phyloP scores from a whole-genome alignment of 2,113 vertebrate genomes.

The Peromyscus californicus region DNA sequence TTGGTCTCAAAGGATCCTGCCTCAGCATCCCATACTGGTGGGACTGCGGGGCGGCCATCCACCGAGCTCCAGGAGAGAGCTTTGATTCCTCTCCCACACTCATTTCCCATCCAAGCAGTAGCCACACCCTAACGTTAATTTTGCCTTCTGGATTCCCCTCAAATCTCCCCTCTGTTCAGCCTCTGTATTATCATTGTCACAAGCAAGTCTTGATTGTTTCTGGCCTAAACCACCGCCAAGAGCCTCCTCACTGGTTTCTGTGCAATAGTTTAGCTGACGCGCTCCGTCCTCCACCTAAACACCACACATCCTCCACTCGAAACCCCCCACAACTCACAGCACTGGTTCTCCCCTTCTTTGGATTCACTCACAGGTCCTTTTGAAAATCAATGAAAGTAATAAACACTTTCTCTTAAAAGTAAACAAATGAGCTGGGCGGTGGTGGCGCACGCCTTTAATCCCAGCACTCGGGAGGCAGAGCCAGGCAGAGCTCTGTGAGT shows the following conservation, averaged over 20 bases:
- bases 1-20: not conserved
- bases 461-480: too few species aligned
- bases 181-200: not conserved
- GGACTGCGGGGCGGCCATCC: not conserved
- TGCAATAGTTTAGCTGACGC: not conserved
- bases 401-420: not conserved
- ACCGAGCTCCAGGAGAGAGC: not conserved
- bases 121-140: not conserved
- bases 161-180: not conserved
- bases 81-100: not conserved
- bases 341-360: not conserved
- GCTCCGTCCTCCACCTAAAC: not conserved
- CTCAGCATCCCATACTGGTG: not conserved
- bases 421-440: not conserved
- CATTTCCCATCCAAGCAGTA: not conserved
- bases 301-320: not conserved
- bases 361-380: not conserved
- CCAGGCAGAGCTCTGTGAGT: too few species aligned
- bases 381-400: conserved; percentile 45
- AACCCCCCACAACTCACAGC: not conserved
- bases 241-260: not conserved
- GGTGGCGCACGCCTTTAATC: too few species aligned
- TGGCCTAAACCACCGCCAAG: not conserved
- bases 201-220: not conserved
- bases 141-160: not conserved